Base-by-base conservation (phyloP, 2,113 vertebrate genomes). In the Uria aalge region DNA sequence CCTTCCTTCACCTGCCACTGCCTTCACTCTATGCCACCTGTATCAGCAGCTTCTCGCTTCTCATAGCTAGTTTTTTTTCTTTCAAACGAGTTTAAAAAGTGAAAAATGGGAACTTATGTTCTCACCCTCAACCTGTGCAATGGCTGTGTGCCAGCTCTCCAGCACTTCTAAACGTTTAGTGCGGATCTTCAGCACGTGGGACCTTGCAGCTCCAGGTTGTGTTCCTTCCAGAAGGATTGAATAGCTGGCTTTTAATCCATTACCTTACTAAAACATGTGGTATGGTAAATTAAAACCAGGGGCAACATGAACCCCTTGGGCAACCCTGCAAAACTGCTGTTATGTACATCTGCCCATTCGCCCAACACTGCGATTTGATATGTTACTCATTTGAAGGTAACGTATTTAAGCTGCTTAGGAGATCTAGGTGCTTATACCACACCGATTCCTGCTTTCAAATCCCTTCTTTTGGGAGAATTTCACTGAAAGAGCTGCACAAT, bases 161-260 rank as follows among this genome's bases (percentile, higher is more conserved):
- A 62, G 1, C 0, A 0, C 41, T 80, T 1, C 0, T 4, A 84
- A 60, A 43, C 1, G 0, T 84, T 77, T 30, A 68, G 52, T 32
- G 66, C 4, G 2, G 79, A 48, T 88, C 92, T 71, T 1, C 62
- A 75, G 82, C 1, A 0, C 6, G 3, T 43, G 57, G 73, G 56
- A 92, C 86, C 83, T 92, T 68, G 27, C 68, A 88, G 72, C 72
- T 71, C 55, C 79, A 38, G 67, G 81, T 90, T 81, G 55, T 53
- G 43, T 92, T 92, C 91, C 53, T 89, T 48, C 22, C 73, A 68
- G 76, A 48, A 72, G 91, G 83, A 86, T 91, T 81, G 20, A 91
- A 75, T 91, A 85, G 68, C 90, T 8, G 19, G 32, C 69, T 90
- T 57, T 92, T 88, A 89, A 85, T 84, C 91, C 52, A 75, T 94